phyloP scores from a whole-genome alignment of 2,888 invertebrate genomes.

The Caenorhabditis angaria region DNA sequence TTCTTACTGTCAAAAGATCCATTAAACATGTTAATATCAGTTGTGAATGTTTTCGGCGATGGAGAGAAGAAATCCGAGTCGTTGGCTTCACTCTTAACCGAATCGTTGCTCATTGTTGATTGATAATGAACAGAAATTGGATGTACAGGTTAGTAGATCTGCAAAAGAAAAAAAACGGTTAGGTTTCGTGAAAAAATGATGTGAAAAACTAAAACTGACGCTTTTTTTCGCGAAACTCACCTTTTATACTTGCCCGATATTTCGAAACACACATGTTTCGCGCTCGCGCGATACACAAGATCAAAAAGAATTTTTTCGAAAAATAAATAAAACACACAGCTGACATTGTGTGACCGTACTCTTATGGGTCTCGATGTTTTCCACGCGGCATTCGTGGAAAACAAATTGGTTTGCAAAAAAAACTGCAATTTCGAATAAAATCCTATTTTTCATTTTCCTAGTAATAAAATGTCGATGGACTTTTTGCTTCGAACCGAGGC shows the following conservation, averaged over 20 bases:
- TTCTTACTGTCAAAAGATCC: constrained; percentile 11
- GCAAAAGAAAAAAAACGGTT: neutral
- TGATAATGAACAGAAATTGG: neutral
- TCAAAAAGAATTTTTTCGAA: neutral
- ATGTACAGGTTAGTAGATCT: constrained; percentile 13
- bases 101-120: constrained; percentile 4
- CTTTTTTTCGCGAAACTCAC: too few relatives aligned
- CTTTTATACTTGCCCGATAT: too few relatives aligned
- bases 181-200: neutral
- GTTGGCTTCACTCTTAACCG: neutral
- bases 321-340: neutral
- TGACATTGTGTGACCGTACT: neutral
- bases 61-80: neutral
- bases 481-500: constrained; percentile 45
- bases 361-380: too few relatives aligned
- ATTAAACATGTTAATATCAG: constrained; percentile 4
- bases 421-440: too few relatives aligned
- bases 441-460: too few relatives aligned
- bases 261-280: neutral
- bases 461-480: constrained; percentile 59
- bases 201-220: too few relatives aligned
- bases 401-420: too few relatives aligned
- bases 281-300: neutral
- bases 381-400: too few relatives aligned
- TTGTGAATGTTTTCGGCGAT: neutral